Evolutionary conservation across 2,113 vertebrate genomes (phyloP).

Genomic region (Piaya cayana): DNA sequence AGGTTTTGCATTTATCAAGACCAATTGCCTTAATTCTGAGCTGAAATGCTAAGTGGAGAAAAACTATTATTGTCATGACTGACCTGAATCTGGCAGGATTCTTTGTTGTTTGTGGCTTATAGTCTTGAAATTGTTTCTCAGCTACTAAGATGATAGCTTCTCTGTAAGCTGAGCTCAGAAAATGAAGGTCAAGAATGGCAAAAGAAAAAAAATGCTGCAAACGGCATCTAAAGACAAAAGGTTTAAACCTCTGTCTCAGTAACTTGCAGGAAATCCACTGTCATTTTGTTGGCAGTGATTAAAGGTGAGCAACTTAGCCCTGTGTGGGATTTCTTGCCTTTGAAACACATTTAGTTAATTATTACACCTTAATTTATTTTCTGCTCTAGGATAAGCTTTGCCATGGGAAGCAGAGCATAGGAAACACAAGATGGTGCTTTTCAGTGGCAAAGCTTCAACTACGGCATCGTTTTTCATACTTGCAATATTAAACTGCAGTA

Average conservation of each 20-base stretch:
- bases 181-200: neutral
- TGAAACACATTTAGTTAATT: neutral
- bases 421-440: neutral
- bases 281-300: neutral
- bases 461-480: neutral
- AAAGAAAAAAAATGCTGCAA: neutral
- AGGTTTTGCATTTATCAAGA: neutral
- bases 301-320: neutral
- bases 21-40: neutral
- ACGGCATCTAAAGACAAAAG: neutral
- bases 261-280: neutral
- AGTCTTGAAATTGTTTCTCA: neutral
- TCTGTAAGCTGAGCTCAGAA: neutral
- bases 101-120: neutral
- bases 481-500: neutral
- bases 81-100: neutral
- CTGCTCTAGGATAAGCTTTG: neutral
- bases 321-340: neutral
- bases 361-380: neutral
- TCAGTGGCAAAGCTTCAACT: neutral
- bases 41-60: neutral
- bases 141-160: neutral
- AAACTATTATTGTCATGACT: neutral
- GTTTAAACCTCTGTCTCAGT: neutral
- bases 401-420: neutral